Conservation (phyloP, 2,888 invertebrate genomes). For the Parnassius mnemosyne region DNA sequence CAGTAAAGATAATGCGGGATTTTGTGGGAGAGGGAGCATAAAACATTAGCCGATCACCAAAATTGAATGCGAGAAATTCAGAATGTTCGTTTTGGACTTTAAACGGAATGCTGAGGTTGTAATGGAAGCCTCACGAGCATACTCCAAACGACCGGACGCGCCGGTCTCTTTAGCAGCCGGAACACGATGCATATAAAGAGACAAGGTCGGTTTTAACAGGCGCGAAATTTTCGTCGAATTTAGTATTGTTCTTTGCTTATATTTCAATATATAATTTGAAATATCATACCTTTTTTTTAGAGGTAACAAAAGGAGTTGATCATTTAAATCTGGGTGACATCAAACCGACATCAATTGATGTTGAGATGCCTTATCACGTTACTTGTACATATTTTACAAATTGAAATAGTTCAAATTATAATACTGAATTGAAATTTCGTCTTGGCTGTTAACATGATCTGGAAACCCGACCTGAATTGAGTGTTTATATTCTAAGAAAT, state of each 20-base stretch:
- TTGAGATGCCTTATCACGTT: too few species aligned
- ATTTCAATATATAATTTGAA: not conserved
- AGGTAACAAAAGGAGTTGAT: too few species aligned
- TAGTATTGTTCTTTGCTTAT: not conserved
- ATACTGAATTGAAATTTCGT: too few species aligned
- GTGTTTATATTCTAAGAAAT: too few species aligned
- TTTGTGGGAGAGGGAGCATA: not conserved
- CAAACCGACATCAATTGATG: too few species aligned
- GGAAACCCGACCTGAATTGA: too few species aligned
- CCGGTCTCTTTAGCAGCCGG: slow-evolving; percentile 15
- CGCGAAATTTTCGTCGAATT: slow-evolving; percentile 6
- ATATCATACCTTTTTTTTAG: too few species aligned
- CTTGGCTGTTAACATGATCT: too few species aligned
- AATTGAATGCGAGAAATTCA: slow-evolving; percentile 11
- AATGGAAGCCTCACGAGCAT: slow-evolving; percentile 14
- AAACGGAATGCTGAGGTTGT: slow-evolving; percentile 6
- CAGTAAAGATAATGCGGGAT: too few species aligned
- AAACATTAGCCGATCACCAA: slow-evolving; percentile 2
- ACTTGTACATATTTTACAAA: too few species aligned
- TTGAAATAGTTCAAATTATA: too few species aligned
- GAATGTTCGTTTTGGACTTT: slow-evolving; percentile 3
- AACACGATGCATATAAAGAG: slow-evolving; percentile 10
- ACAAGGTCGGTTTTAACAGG: slow-evolving; percentile 4
- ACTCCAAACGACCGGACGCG: slow-evolving; percentile 14
- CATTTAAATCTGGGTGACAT: too few species aligned